These are phyloP conservation scores for Centropristis striata DNA, from an alignment of 2,113 vertebrate species.

Conservation along the genomic window DNA sequence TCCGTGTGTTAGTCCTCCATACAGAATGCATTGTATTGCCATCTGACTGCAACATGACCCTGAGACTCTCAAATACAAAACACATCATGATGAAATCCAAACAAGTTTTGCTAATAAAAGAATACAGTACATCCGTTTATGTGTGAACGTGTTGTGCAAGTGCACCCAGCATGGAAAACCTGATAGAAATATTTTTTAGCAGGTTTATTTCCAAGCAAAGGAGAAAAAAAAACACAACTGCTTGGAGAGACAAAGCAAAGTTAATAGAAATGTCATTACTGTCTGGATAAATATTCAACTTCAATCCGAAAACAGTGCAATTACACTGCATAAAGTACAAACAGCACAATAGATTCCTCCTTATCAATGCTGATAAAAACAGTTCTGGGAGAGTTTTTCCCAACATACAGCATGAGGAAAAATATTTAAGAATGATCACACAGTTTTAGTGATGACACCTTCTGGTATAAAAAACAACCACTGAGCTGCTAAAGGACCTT, in stretches of 20 bases:
- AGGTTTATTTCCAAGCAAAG: slow-evolving; percentile 36
- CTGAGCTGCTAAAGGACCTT: slow-evolving; percentile 15
- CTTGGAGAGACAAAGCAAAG: slow-evolving; percentile 16
- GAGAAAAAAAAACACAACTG: background rate
- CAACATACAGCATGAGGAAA: background rate
- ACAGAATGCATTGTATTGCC: slow-evolving; percentile 16
- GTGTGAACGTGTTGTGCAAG: slow-evolving; percentile 27
- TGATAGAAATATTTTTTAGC: background rate
- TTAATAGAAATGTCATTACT: background rate
- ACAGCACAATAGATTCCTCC: slow-evolving; percentile 6
- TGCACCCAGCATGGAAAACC: slow-evolving; percentile 3
- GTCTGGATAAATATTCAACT: slow-evolving; percentile 26
- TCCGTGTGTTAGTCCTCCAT: slow-evolving; percentile 3
- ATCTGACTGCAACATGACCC: slow-evolving; percentile 35
- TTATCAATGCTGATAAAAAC: background rate
- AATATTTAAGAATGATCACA: slow-evolving; percentile 7
- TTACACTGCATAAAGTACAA: slow-evolving; percentile 29
- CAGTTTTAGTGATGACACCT: background rate
- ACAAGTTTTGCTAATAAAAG: background rate
- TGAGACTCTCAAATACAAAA: slow-evolving; percentile 51
- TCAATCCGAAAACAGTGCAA: slow-evolving; percentile 1
- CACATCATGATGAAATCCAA: background rate
- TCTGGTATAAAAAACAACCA: slow-evolving; percentile 4
- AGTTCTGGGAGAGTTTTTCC: background rate
- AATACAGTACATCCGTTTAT: slow-evolving; percentile 10